Percentiles rank a stretch among this genome's conserved stretches.
Evolutionary conservation across 2,888 invertebrate genomes (phyloP).

Genomic region (Chrysotoxum bicinctum): DNA sequence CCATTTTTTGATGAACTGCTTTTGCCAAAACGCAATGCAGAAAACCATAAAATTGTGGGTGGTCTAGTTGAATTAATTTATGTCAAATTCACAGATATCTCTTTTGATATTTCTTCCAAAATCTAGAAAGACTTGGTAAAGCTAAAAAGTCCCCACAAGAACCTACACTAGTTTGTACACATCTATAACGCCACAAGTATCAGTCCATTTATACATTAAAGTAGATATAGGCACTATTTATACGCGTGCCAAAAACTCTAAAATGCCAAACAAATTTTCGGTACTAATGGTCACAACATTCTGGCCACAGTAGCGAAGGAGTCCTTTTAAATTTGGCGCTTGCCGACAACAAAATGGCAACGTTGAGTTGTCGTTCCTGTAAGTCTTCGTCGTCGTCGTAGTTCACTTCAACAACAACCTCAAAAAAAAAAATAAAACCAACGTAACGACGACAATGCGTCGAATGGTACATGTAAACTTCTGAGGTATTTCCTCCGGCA

Average conservation of each 20-base stretch:
- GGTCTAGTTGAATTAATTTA: too few relatives aligned
- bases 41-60: too few relatives aligned
- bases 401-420: background rate
- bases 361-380: background rate
- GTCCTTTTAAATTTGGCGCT: constrained; percentile 64
- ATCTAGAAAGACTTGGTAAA: too few relatives aligned
- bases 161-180: background rate
- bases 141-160: too few relatives aligned
- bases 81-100: too few relatives aligned
- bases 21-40: too few relatives aligned
- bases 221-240: background rate
- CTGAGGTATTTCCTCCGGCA: constrained; percentile 56
- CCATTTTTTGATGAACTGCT: too few relatives aligned
- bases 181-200: background rate
- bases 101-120: too few relatives aligned
- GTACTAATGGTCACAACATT: constrained; percentile 68
- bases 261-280: constrained; percentile 70
- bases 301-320: constrained; percentile 46
- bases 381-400: background rate
- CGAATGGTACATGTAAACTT: constrained; percentile 64
- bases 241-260: constrained; percentile 66
- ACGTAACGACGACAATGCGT: constrained; percentile 61
- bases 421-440: background rate
- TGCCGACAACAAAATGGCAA: constrained; percentile 35
- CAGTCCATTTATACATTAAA: background rate